Base-by-base conservation (phyloP, 92 coral and sea anemone species). In the Palythoa caribaeorum region DNA sequence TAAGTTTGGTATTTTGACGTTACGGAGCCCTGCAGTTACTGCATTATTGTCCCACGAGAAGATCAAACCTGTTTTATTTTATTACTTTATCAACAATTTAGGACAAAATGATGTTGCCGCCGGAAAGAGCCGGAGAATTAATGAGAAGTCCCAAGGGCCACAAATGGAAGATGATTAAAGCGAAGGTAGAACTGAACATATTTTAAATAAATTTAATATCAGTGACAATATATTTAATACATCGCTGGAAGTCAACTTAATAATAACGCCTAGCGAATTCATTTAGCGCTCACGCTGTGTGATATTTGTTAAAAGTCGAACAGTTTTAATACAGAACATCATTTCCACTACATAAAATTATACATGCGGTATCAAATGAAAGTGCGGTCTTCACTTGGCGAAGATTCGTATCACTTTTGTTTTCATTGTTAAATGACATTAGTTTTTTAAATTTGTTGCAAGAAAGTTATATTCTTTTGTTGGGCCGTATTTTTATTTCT, bases 31-130 rank as follows among this genome's bases (percentile, higher is more conserved):
- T 38, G n/a, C 52, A 38, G 17, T 13, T 59, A 28, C 28, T 28
- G 28, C 28, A 28, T 28, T 28, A n/a, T 70, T 70, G 39, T 35
- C 38, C 44, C 7, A 54, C 79, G 50, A 71, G 52, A 62, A 72
- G 57, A 71, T 55, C 55, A 54, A 50, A 19, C 88, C 35, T 17
- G 28, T 57, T 84, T 15, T 68, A 38, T 79, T 84, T 19, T 69
- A 38, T 54, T 84, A 44, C 40, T 38, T 54, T 71, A 48, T 51
- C 35, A 73, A 78, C 71, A 40, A 20, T 71, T 28, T 52, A 97
- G 99, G 99, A 97, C 91, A 97, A 97, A 76, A 92, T 97, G 97
- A 94, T 98, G 39, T 77, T 97, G n/a, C 97, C 95, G 36, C 94
- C 98, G 6, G 99, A 93, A 52, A 92, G 98, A 87, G 98, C 95